Base-by-base conservation (phyloP, 2,113 vertebrate species). In the Lasiurus cinereus region DNA sequence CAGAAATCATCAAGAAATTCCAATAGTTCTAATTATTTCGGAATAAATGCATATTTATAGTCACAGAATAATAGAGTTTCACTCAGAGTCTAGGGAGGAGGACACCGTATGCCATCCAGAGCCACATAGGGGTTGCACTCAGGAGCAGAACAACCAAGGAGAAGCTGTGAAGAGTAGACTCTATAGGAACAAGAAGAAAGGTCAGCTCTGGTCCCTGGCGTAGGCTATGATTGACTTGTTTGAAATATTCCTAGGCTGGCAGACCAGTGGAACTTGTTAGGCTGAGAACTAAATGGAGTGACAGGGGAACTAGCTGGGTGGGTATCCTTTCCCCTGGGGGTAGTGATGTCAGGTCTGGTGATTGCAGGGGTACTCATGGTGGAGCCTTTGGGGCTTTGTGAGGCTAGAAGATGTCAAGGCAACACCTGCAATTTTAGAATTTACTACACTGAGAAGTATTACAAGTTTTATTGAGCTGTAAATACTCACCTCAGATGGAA, bases 341-440 rank as follows among this genome's bases (percentile, higher is more conserved):
- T 5, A 14, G 13, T 0, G 1, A 2, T 59, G n/a, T 33, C 11
- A 1, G 0, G 1, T 43, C 24, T 59, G 4, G n/a, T 7, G 8
- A 69, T 5, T 59, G 33, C 4, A 9, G 5, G 18, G n/a, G 76
- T 33, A 78, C 64, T 59, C 69, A 27, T 5, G 11, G 5, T 16
- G 36, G 88, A 64, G 5, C 6, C 8, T 73, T 19, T 59, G 69
- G 36, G 22, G 24, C 4, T 24, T 52, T 90, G 62, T 13, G 29
- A 77, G 3, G 24, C 31, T 67, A 43, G 33, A 1, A 29, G 64
- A 52, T 77, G 22, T 50, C 6, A 15, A 79, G 33, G 10, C 2
- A 73, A 1, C 1, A 18, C 2, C 4, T 31, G 22, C 8, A 39
- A 62, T 13, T 87, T 78, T 46, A 31, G 16, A 69, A 54, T 11